Base-by-base conservation (phyloP, 2,113 vertebrate species). In the Tyrannus savana region DNA sequence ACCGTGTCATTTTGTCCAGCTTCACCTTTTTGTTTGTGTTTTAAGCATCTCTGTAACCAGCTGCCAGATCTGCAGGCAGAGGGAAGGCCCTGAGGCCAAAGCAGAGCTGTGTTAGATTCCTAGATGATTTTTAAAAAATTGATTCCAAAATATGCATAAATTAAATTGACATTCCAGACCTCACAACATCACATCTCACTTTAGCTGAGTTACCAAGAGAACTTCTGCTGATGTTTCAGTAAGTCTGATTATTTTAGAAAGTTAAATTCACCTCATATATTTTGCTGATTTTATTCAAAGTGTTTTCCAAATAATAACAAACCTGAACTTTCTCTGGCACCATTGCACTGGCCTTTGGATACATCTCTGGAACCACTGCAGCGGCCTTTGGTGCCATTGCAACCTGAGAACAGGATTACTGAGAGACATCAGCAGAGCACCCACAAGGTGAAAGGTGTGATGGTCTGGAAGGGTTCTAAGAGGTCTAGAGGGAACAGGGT, bases 21-120 rank as follows among this genome's bases (percentile, higher is more conserved):
- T 86, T 93, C 84, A 49, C 30, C 19, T 75, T 91, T 89, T 62
- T 72, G 35, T 93, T 78, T 86, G 35, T 93, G 74, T 84, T 92
- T 95, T 90, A 49, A 77, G 59, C 35, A n/a, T 88, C 46, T 42
- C 53, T 86, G 53, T 87, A 46, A 90, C 91, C 18, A 3, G 35
- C 60, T 93, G 85, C 90, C 60, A 90, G 44, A 81, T 60, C 52
- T 81, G 47, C 56, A 84, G 83, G 72, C 85, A 93, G 79, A 80
- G 60, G 56, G 44, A 90, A 92, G 21, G 64, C 64, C 47, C 76
- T 60, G 52, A 88, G 80, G 73, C 47, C 60, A 88, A 60, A 90
- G 52, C 79, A 93, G 64, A 86, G 33, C 60, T 68, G 19, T 63
- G 39, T 90, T 92, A 80, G 55, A 47, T 71, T 95, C 47, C 46